phyloP scores from a whole-genome alignment of 2,113 vertebrate species.

The Prolemur simus region DNA sequence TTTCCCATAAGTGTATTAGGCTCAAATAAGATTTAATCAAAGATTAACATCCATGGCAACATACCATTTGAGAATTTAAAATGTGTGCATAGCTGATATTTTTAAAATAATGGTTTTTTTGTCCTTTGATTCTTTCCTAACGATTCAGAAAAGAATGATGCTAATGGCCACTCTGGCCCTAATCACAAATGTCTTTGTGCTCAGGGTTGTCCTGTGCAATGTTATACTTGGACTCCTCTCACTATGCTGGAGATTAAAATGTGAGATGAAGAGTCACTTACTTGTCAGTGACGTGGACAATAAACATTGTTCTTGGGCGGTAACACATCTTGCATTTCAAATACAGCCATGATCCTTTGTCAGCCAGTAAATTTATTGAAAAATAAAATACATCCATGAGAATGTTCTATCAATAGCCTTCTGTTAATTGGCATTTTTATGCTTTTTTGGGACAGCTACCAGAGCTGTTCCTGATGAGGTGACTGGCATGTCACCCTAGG shows the following conservation, averaged over 20 bases:
- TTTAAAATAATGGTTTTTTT: not conserved
- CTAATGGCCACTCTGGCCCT: not conserved
- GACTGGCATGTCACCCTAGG: not conserved
- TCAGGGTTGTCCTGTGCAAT: not conserved
- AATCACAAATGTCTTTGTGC: not conserved
- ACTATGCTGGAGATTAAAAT: not conserved
- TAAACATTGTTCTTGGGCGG: not conserved
- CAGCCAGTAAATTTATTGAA: no score
- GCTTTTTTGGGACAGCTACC: not conserved
- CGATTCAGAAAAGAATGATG: not conserved
- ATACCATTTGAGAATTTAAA: not conserved
- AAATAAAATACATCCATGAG: not conserved
- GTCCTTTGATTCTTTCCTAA: not conserved
- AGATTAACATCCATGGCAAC: not conserved
- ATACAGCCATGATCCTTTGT: not conserved
- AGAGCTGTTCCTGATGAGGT: not conserved
- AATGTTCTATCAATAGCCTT: not conserved
- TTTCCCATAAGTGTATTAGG: not conserved
- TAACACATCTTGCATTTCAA: not conserved
- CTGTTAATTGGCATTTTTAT: not conserved
- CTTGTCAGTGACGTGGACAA: not conserved
- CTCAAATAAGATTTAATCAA: conserved; percentile 6
- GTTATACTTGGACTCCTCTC: not conserved
- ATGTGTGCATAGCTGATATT: not conserved
- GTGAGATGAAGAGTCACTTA: not conserved